Conservation (phyloP, 2,797 vertebrate genomes). For the Strix occidentalis region DNA sequence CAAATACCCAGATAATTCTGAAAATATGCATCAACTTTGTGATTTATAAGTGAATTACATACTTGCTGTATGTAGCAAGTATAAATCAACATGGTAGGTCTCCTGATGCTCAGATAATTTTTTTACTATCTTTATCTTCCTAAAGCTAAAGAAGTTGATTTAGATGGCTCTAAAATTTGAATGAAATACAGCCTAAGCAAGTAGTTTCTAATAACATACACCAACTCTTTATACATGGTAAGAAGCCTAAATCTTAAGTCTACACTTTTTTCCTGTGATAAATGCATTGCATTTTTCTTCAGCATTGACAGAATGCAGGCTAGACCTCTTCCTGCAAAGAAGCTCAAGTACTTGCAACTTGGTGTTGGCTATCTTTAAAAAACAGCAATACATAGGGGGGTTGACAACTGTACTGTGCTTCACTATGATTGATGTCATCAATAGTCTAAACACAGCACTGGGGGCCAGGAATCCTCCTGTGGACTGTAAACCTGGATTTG, state of each 20-base stretch:
- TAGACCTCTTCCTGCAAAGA: not conserved
- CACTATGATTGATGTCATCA: constrained; percentile 48
- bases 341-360: not conserved
- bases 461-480: constrained; percentile 20
- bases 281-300: constrained; percentile 35
- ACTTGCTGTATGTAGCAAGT: constrained; percentile 18
- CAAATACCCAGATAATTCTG: constrained; percentile 12
- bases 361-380: not conserved
- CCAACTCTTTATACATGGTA: constrained; percentile 25
- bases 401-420: not conserved
- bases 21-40: not conserved
- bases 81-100: constrained; percentile 49
- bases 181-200: constrained; percentile 37
- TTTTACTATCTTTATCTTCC: constrained; percentile 55
- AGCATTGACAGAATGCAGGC: not conserved
- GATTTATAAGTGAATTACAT: constrained; percentile 49
- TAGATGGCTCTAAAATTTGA: constrained; percentile 40
- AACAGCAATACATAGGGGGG: not conserved
- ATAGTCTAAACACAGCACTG: constrained; percentile 30
- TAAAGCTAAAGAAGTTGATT: constrained; percentile 64
- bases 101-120: constrained; percentile 39
- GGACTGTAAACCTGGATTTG: constrained; percentile 44
- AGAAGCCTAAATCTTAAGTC: constrained; percentile 44
- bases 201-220: constrained; percentile 34
- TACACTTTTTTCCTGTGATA: constrained; percentile 1